These are phyloP conservation scores for Lycodopsis pacificus DNA, from an alignment of 2,797 vertebrate species.

Conservation along the genomic window DNA sequence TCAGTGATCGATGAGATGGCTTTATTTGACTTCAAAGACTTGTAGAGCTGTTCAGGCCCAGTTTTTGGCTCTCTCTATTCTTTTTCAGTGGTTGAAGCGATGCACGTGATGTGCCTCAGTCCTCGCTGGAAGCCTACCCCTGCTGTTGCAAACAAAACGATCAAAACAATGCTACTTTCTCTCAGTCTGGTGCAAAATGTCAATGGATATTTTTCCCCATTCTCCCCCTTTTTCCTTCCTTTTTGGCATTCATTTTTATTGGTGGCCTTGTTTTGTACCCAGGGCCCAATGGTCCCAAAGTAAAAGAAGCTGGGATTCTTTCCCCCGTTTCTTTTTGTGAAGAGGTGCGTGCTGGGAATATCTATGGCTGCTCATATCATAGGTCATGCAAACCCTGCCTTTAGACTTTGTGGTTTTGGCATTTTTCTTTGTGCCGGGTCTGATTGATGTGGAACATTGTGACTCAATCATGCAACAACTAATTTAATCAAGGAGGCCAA, in stretches of 20 bases:
- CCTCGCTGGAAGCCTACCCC: slow-evolving; percentile 84
- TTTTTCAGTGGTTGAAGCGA: slow-evolving; percentile 71
- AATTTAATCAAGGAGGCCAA: slow-evolving; percentile 87
- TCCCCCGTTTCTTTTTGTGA: slow-evolving; percentile 74
- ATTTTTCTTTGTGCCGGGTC: slow-evolving; percentile 85
- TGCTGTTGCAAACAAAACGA: slow-evolving; percentile 81
- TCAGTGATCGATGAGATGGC: slow-evolving; percentile 95
- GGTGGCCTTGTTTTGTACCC: slow-evolving; percentile 76
- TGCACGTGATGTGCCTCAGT: slow-evolving; percentile 85
- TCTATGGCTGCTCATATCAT: slow-evolving; percentile 89
- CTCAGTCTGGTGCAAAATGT: slow-evolving; percentile 75
- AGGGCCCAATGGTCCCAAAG: slow-evolving; percentile 73
- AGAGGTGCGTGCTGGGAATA: slow-evolving; percentile 83
- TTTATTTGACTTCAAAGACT: slow-evolving; percentile 93
- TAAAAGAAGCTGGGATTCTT: slow-evolving; percentile 66
- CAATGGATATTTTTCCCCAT: slow-evolving; percentile 79
- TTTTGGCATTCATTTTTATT: slow-evolving; percentile 85
- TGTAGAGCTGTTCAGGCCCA: slow-evolving; percentile 62
- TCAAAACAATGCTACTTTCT: slow-evolving; percentile 91
- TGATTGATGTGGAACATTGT: slow-evolving; percentile 90
- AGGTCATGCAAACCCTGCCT: slow-evolving; percentile 85
- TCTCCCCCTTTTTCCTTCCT: slow-evolving; percentile 78
- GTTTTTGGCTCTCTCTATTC: slow-evolving; percentile 65
- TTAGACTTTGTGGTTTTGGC: slow-evolving; percentile 79
- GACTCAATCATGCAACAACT: slow-evolving; percentile 87